Evolutionary conservation across 2,797 vertebrate species (phyloP).

Genomic region (Myoxocephalus aenaeus): DNA sequence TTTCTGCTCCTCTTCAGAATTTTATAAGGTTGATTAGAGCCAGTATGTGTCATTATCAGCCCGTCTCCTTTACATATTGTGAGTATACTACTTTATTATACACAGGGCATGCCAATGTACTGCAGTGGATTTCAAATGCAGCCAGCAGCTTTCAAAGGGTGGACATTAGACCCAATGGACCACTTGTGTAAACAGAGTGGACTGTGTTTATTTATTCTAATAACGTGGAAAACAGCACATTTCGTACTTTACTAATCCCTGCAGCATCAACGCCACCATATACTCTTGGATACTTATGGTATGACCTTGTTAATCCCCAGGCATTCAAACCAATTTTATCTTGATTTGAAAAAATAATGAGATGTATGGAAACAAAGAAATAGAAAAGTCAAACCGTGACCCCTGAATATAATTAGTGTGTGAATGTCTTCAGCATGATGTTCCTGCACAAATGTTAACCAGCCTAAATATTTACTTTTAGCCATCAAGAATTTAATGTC

Average conservation of each 20-base stretch:
- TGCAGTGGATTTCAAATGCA: slow-evolving; percentile 31
- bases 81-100: slow-evolving; percentile 64
- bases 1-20: slow-evolving; percentile 87
- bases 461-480: slow-evolving; percentile 26
- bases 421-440: slow-evolving; percentile 14
- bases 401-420: slow-evolving; percentile 54
- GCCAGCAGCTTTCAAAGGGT: slow-evolving; percentile 30
- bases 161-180: slow-evolving; percentile 53
- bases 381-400: slow-evolving; percentile 53
- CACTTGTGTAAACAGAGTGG: slow-evolving; percentile 44
- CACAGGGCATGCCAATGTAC: slow-evolving; percentile 29
- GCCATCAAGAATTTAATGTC: background rate
- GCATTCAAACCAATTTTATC: slow-evolving; percentile 66
- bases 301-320: slow-evolving; percentile 68
- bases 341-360: slow-evolving; percentile 73
- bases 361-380: slow-evolving; percentile 61
- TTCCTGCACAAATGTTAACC: background rate
- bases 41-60: slow-evolving; percentile 73
- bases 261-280: slow-evolving; percentile 46
- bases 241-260: slow-evolving; percentile 60
- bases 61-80: slow-evolving; percentile 55
- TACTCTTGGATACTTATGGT: slow-evolving; percentile 55
- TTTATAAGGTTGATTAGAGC: slow-evolving; percentile 79
- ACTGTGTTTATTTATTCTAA: slow-evolving; percentile 59
- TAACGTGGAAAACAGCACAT: slow-evolving; percentile 54